phyloP scores from a whole-genome alignment of 2,113 vertebrate species.

The Festucalex cinctus region DNA sequence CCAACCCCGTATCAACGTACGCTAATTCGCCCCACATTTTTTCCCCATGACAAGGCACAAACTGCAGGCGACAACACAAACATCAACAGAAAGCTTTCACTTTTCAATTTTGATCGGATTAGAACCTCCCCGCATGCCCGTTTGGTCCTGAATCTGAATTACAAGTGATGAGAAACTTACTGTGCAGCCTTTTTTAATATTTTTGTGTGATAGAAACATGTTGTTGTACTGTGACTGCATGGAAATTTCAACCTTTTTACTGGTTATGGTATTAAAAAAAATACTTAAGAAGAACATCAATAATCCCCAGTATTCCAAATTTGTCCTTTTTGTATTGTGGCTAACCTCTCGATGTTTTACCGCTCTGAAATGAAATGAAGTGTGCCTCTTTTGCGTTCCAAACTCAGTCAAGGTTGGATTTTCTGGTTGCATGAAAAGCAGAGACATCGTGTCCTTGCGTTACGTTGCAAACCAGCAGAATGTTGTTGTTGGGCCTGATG shows the following conservation, averaged over 20 bases:
- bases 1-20: conserved; percentile 30
- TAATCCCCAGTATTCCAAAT: conserved; percentile 10
- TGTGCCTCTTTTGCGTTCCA: conserved; percentile 48
- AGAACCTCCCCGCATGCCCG: conserved; percentile 53
- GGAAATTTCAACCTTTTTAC: conserved; percentile 51
- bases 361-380: conserved; percentile 30
- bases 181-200: conserved; percentile 36
- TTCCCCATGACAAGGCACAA: conserved; percentile 37
- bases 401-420: conserved; percentile 50
- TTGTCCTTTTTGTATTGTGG: conserved; percentile 38
- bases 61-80: conserved; percentile 27
- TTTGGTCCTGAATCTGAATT: conserved; percentile 46
- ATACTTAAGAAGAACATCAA: conserved; percentile 16
- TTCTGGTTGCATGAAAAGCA: conserved; percentile 7
- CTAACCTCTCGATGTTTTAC: conserved; percentile 36
- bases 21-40: conserved; percentile 19
- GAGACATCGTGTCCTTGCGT: not conserved
- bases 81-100: conserved; percentile 26
- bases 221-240: conserved; percentile 58
- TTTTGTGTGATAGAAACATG: conserved; percentile 42
- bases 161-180: conserved; percentile 51
- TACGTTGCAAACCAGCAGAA: conserved; percentile 19
- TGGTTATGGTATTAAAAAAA: conserved; percentile 25
- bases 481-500: conserved; percentile 28
- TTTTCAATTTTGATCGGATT: conserved; percentile 42